Percentiles rank a stretch among this genome's conserved stretches.
Conservation (phyloP, 2,888 invertebrate genomes). For the Sipha maydis region DNA sequence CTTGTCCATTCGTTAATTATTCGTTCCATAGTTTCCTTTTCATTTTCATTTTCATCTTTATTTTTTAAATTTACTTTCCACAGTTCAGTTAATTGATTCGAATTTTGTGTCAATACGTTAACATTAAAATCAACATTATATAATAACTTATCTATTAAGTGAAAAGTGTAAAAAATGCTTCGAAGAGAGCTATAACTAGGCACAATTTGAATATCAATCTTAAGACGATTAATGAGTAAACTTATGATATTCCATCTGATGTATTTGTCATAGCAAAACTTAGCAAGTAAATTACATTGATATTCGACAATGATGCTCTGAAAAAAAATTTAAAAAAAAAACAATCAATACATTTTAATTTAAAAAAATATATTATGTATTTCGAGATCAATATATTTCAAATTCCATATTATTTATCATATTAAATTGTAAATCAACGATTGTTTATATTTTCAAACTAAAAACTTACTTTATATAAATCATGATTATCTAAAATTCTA, state of each 20-base stretch:
- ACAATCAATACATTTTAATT: background rate
- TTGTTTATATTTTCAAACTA: background rate
- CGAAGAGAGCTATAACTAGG: slow-evolving; percentile 30
- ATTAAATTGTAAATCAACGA: background rate
- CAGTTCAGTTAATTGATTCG: slow-evolving; percentile 7
- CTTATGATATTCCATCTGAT: slow-evolving; percentile 45
- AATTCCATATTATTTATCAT: background rate
- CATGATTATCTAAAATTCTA: slow-evolving; percentile 42
- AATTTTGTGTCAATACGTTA: background rate
- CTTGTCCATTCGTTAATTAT: slow-evolving; percentile 28
- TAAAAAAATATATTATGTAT: background rate
- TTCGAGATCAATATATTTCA: background rate
- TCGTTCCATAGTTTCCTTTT: slow-evolving; percentile 5
- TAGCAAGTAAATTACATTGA: slow-evolving; percentile 53
- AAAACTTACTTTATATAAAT: slow-evolving; percentile 35
- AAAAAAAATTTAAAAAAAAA: background rate
- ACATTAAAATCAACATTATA: slow-evolving; percentile 25
- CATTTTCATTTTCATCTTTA: background rate
- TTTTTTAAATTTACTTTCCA: slow-evolving; percentile 36
- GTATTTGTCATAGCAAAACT: slow-evolving; percentile 48
- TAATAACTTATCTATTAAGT: slow-evolving; percentile 48
- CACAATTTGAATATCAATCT: slow-evolving; percentile 34
- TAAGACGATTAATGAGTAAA: slow-evolving; percentile 49
- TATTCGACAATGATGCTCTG: slow-evolving; percentile 49
- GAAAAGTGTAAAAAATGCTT: slow-evolving; percentile 52